A percentile compares a stretch with the other conserved stretches of the same genome.
Conservation (phyloP, 2,797 vertebrate genomes). For the Cryptoprocta ferox region DNA sequence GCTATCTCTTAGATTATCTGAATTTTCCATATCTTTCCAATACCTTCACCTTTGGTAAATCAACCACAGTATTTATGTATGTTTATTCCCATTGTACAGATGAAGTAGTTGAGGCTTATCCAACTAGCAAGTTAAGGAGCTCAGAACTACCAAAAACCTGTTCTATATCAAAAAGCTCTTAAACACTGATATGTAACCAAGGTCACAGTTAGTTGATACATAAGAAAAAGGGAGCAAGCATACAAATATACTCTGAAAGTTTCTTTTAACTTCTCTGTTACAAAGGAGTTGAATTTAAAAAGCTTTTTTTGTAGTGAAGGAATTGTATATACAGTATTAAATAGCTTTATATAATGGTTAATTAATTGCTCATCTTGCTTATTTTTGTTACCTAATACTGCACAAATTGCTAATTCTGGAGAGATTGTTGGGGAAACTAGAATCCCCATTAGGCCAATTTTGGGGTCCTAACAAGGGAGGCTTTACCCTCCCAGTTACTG, state of each 20-base stretch:
- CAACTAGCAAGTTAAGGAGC: not conserved
- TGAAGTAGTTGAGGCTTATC: not conserved
- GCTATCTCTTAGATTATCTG: not conserved
- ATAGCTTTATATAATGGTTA: not conserved
- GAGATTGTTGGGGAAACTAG: not conserved
- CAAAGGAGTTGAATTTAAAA: not conserved
- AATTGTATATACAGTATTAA: not conserved
- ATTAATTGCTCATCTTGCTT: not conserved
- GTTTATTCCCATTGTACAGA: not conserved
- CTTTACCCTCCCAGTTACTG: not conserved
- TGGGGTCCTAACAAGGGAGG: not conserved
- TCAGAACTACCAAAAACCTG: not conserved
- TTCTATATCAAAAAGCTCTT: not conserved
- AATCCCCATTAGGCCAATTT: not conserved
- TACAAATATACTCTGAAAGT: not conserved
- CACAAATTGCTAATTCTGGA: not conserved
- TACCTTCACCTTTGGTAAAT: not conserved
- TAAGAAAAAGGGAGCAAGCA: not conserved
- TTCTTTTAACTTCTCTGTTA: not conserved
- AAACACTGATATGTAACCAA: not conserved
- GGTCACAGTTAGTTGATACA: not conserved
- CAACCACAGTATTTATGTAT: not conserved
- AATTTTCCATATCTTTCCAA: not conserved
- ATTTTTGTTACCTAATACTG: not conserved
- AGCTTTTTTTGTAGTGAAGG: not conserved